A percentile compares a stretch with the other conserved stretches of the same genome.
These are phyloP conservation scores for Aratinga solstitialis DNA, from an alignment of 2,797 vertebrate genomes.

Conservation along the genomic window DNA sequence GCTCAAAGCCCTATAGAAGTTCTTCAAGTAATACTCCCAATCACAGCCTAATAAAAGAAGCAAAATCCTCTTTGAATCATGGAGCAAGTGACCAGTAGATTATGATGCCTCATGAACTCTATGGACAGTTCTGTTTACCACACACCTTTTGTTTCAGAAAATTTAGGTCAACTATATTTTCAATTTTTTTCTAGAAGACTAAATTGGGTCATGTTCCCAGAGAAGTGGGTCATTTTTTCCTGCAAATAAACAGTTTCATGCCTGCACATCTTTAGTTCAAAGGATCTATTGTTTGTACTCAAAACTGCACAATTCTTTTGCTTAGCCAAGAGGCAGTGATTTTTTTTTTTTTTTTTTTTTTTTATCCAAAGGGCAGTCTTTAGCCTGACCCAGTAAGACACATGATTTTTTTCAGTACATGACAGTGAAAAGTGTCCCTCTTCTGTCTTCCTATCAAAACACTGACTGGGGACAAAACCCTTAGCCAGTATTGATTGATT, in stretches of 20 bases:
- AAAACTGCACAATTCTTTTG: constrained; percentile 41
- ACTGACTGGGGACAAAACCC: constrained; percentile 32
- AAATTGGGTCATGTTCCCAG: constrained; percentile 63
- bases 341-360: neutral
- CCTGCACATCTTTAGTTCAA: constrained; percentile 61
- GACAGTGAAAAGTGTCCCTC: constrained; percentile 1
- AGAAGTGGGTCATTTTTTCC: constrained; percentile 68
- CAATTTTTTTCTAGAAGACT: constrained; percentile 17
- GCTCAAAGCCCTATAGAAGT: constrained; percentile 36
- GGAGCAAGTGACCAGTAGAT: constrained; percentile 18
- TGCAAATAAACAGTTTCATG: constrained; percentile 64
- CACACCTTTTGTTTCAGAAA: constrained; percentile 55
- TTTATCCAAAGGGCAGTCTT: constrained; percentile 23
- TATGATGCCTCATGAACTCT: neutral
- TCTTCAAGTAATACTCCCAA: constrained; percentile 19
- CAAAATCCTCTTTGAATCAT: neutral
- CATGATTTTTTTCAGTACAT: constrained; percentile 7
- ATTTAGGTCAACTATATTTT: constrained; percentile 51
- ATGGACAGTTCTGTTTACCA: neutral
- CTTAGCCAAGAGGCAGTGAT: constrained; percentile 58
- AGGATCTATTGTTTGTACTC: constrained; percentile 62
- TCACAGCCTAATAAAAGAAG: constrained; percentile 33
- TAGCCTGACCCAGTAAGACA: constrained; percentile 27
- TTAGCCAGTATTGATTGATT: constrained; percentile 51
- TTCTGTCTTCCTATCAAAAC: constrained; percentile 10